Evolutionary conservation across 1,140 invertebrate genomes (phyloP), one percentile per base, ranked within the genome.

Genomic region (Gonatopus flavifemur): DNA sequence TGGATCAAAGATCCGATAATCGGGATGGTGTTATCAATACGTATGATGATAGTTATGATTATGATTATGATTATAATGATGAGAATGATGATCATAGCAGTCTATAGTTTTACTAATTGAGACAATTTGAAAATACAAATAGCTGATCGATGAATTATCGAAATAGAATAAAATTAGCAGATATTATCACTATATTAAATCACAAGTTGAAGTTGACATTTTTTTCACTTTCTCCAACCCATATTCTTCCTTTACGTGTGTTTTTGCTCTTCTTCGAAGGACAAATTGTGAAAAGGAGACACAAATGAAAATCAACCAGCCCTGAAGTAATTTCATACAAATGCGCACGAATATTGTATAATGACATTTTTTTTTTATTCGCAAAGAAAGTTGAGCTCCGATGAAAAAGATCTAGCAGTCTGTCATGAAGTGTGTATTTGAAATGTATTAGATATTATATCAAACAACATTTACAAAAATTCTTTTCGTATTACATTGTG

Each of bases 401-500:
- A 30, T 30, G 9, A 30, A n/a, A 9, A 30, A 30, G 9, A 9
- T 3, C n/a, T 9, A 10, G n/a, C 28, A 10, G n/a, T n/a, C n/a
- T 30, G 28, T 10, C 3, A 30, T 30, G n/a, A 2, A 30, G 28
- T 10, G n/a, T 30, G 28, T 9, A n/a, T n/a, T n/a, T 10, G n/a
- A 3, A 6, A n/a, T 30, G n/a, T 37, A 3, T 18, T n/a, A 35
- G 24, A 24, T 19, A 33, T 12, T 38, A 52, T 45, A 10, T 22
- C 31, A 32, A 33, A 52, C 9, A 10, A 46, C 13, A n/a, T n/a
- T 10, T 25, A 31, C 16, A 13, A 16, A 37, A 21, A 16, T 49
- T 44, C 8, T 24, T 44, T 35, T 37, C 53, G 38, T 24, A 45
- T 25, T 41, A 31, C 10, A 28, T 8, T 28, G 39, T 36, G 20